Evolutionary conservation across 1,140 invertebrate species (phyloP).

Genomic region (Calosoma granatense): DNA sequence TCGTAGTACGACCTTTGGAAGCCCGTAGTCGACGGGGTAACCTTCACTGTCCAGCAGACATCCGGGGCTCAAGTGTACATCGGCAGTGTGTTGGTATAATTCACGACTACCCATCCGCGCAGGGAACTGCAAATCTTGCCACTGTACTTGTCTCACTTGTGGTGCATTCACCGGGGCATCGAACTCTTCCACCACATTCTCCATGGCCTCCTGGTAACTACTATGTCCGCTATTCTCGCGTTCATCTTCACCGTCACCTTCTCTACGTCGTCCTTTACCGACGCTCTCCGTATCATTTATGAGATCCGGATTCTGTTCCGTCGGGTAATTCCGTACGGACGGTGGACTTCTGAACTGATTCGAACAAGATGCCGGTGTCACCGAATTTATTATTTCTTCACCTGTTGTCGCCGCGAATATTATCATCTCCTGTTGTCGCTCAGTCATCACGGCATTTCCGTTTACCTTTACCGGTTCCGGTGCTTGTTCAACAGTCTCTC

Average conservation of each 20-base stretch:
- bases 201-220: conserved; percentile 23
- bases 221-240: conserved; percentile 16
- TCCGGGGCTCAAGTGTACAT: conserved; percentile 55
- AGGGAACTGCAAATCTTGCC: conserved; percentile 36
- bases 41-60: conserved; percentile 61
- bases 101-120: conserved; percentile 37
- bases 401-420: conserved; percentile 20
- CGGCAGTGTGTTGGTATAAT: conserved; percentile 49
- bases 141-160: conserved; percentile 34
- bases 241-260: conserved; percentile 36
- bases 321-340: conserved; percentile 41
- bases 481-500: conserved; percentile 19
- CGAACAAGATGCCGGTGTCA: conserved; percentile 34
- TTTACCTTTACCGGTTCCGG: conserved; percentile 24
- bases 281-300: conserved; percentile 63
- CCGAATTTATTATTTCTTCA: conserved; percentile 25
- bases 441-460: conserved; percentile 21
- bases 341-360: conserved; percentile 22
- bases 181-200: conserved; percentile 19
- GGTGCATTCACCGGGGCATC: neutral
- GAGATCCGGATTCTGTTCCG: conserved; percentile 63
- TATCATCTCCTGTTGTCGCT: conserved; percentile 36
- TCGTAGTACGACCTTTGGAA: conserved; percentile 52
- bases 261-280: conserved; percentile 47
- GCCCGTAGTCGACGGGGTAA: conserved; percentile 68